phyloP scores from a whole-genome alignment of 1,140 invertebrate species.

The Hylyphantes graminicola region DNA sequence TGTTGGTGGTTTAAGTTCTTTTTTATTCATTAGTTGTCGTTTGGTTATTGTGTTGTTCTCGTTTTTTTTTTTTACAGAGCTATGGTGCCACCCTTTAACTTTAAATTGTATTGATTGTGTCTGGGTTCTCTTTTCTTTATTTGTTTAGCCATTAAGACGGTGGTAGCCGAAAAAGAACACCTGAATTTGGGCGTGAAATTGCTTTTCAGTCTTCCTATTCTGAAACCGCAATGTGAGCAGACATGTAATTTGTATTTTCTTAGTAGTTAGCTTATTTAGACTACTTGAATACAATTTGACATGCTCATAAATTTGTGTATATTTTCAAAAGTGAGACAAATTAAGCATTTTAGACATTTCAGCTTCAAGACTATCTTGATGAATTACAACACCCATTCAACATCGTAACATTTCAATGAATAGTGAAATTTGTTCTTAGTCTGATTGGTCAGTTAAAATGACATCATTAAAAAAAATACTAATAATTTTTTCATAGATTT shows the following conservation, averaged over 20 bases:
- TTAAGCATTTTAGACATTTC: no score
- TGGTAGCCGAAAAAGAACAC: conserved; percentile 14
- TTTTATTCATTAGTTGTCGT: conserved; percentile 57
- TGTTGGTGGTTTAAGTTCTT: conserved; percentile 57
- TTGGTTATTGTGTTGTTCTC: conserved; percentile 24
- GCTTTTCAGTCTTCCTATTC: not conserved
- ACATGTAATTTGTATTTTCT: not conserved
- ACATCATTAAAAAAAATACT: no score
- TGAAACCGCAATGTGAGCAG: not conserved
- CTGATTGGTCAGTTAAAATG: no score
- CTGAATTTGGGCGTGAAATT: conserved; percentile 14
- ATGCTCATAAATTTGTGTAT: no score
- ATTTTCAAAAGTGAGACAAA: no score
- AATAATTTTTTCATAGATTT: no score
- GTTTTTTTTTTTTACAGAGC: conserved; percentile 28
- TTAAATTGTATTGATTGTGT: conserved; percentile 47
- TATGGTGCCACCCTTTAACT: conserved; percentile 42
- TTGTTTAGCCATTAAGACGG: conserved; percentile 11
- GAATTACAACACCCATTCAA: not conserved
- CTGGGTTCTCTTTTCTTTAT: conserved; percentile 29
- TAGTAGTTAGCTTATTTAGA: no score
- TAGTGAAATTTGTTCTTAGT: no score
- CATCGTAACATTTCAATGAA: no score
- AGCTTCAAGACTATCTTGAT: no score
- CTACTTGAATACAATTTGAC: no score